Evolutionary conservation across 2,113 vertebrate species (phyloP), one percentile per base, ranked within the genome.

Genomic region (Pongo pygmaeus): DNA sequence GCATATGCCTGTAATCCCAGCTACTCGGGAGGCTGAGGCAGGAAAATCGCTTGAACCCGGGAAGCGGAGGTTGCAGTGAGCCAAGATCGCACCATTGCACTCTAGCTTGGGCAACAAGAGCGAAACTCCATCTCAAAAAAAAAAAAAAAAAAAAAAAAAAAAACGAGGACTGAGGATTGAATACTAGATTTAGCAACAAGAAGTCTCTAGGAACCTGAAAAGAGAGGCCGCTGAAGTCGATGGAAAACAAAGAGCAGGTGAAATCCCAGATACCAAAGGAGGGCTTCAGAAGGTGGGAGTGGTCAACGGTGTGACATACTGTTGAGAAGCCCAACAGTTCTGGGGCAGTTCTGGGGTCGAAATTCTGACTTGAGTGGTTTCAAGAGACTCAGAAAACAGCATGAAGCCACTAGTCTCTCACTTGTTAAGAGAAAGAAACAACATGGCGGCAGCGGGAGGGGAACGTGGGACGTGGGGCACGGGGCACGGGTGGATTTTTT

Each of bases 401-500:
- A 25, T n/a, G n/a, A 2, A 40, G 43, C 12, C 38, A 9, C n/a
- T 38, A 18, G 22, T n/a, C 23, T 50, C n/a, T 25, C 25, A 23
- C 74, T 20, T 27, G 3, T 40, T 5, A 38, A 86, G 25, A 46
- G n/a, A 84, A 38, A 18, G 16, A 77, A 80, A 55, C 30, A 48
- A 50, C 32, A 48, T 5, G 5, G 25, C 3, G 43, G 32, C 11
- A 40, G 30, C 27, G 12, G 64, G 40, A 72, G 35, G 16, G 78
- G 16, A 46, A 22, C n/a, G 0, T 1, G 84, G n/a, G 22, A 22
- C n/a, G 0, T 1, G 84, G n/a, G 22, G n/a, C n/a, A 50, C 18
- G 55, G 50, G 12, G 27, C 61, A 14, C 12, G 12, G 61, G 61
- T 13, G 27, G 27, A 30, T 64, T 64, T 12, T 64, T 14, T 9